A percentile compares a stretch with the other conserved stretches of the same genome.
These are phyloP conservation scores for Cremastobaeus sp. DNA, from an alignment of 2,888 invertebrate species.

Conservation along the genomic window DNA sequence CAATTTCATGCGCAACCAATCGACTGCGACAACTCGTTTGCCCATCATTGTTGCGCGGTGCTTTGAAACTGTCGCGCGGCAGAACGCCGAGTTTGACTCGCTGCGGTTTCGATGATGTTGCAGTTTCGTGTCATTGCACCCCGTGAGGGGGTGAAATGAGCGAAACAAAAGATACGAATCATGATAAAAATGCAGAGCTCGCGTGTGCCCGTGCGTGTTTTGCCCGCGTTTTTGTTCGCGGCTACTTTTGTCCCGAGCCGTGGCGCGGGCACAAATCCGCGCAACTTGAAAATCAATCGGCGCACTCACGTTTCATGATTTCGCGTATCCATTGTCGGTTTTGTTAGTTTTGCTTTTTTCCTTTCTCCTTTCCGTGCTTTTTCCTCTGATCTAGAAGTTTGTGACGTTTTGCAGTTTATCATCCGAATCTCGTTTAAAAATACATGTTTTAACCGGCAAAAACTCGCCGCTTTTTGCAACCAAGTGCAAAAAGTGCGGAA, in stretches of 20 bases:
- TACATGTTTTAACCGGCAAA: constrained; percentile 33
- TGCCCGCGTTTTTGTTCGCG: constrained; percentile 13
- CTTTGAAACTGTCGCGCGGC: constrained; percentile 53
- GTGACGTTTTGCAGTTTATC: constrained; percentile 32
- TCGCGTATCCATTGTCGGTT: constrained; percentile 8
- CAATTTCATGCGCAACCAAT: constrained; percentile 56
- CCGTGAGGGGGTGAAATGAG: constrained; percentile 12
- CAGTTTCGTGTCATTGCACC: constrained; percentile 50
- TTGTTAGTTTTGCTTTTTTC: background rate
- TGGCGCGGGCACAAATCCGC: constrained; percentile 12
- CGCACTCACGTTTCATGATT: constrained; percentile 20
- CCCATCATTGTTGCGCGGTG: constrained; percentile 52
- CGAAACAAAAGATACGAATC: constrained; percentile 48
- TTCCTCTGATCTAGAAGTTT: constrained; percentile 11
- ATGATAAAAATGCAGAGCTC: constrained; percentile 31
- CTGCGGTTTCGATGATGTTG: constrained; percentile 56
- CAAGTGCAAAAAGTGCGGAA: background rate
- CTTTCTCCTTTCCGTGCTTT: background rate
- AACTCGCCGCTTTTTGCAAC: too few species aligned
- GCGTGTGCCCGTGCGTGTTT: background rate
- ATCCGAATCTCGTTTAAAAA: constrained; percentile 32
- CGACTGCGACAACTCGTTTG: constrained; percentile 57
- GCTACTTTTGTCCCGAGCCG: constrained; percentile 12
- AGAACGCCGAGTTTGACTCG: constrained; percentile 37
- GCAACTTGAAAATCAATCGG: constrained; percentile 28